Evolutionary conservation across 2,888 invertebrate genomes (phyloP).

Genomic region (Liodrosophila aerea): DNA sequence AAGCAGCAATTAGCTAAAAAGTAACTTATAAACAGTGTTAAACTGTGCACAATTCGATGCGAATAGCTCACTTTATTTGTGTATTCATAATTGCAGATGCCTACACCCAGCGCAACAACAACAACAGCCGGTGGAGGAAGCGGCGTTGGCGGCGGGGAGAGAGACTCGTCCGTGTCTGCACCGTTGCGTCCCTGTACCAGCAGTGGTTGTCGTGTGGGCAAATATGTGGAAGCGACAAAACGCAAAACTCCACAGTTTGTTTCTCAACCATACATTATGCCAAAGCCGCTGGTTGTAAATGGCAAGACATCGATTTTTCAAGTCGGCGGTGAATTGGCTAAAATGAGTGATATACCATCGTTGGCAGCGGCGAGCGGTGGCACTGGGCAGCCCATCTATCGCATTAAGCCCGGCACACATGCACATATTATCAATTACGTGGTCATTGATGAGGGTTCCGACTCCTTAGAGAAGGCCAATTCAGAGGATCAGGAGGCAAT

Average conservation of each 20-base stretch:
- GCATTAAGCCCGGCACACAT: conserved; percentile 81
- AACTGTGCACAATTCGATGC: not conserved
- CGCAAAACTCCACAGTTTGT: conserved; percentile 77
- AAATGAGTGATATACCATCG: conserved; percentile 71
- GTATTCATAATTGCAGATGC: not conserved
- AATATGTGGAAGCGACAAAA: conserved; percentile 73
- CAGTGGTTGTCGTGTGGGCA: conserved; percentile 58
- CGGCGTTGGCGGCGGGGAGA: not conserved
- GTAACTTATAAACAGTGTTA: not conserved
- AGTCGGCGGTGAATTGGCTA: conserved; percentile 74
- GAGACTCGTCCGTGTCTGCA: not conserved
- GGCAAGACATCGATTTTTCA: conserved; percentile 81
- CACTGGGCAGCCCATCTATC: conserved; percentile 66
- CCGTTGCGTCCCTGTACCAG: conserved; percentile 51
- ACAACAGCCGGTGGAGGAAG: not conserved
- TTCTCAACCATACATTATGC: conserved; percentile 69
- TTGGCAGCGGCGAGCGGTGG: conserved; percentile 30
- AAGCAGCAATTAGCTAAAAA: not conserved
- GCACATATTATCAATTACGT: conserved; percentile 81
- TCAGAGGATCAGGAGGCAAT: conserved; percentile 78
- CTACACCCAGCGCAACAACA: not conserved
- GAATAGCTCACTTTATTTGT: too few relatives aligned
- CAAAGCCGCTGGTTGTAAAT: conserved; percentile 78
- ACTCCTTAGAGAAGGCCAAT: conserved; percentile 77
- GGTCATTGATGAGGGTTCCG: conserved; percentile 77